Conservation (phyloP, 2,797 vertebrate genomes). For the Ibycter americanus region DNA sequence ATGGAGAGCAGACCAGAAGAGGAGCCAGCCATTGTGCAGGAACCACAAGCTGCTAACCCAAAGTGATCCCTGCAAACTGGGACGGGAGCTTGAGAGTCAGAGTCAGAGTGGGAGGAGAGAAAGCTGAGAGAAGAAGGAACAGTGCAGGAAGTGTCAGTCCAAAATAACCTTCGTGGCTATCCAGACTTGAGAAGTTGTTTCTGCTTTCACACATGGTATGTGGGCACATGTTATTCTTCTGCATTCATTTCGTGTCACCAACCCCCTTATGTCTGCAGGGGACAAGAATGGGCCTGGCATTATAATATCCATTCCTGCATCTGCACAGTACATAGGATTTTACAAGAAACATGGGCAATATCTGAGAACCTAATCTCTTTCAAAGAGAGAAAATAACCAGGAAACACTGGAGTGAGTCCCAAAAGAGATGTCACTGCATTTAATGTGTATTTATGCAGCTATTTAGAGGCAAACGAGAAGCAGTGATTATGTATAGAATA, state of each 20-base stretch:
- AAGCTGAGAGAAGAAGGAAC: neutral
- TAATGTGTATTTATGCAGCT: slow-evolving; percentile 59
- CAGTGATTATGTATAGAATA: slow-evolving; percentile 47
- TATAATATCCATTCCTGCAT: neutral
- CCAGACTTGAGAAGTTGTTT: neutral
- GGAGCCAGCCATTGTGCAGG: neutral
- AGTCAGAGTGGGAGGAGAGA: neutral
- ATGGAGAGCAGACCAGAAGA: neutral
- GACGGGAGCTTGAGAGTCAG: neutral
- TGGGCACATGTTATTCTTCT: neutral
- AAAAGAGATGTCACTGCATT: slow-evolving; percentile 55
- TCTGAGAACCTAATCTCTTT: slow-evolving; percentile 5
- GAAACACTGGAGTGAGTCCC: slow-evolving; percentile 7
- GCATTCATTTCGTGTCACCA: neutral
- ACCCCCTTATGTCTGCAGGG: neutral
- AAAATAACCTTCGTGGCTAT: neutral
- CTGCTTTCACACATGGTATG: neutral
- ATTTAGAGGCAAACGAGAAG: slow-evolving; percentile 27
- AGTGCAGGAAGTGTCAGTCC: neutral
- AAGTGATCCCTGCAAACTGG: neutral
- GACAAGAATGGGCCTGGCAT: neutral
- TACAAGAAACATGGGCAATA: neutral
- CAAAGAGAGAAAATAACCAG: slow-evolving; percentile 12
- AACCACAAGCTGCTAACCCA: neutral
- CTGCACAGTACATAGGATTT: neutral